phyloP scores from a whole-genome alignment of 1,140 invertebrate species.

The Tribolium madens region DNA sequence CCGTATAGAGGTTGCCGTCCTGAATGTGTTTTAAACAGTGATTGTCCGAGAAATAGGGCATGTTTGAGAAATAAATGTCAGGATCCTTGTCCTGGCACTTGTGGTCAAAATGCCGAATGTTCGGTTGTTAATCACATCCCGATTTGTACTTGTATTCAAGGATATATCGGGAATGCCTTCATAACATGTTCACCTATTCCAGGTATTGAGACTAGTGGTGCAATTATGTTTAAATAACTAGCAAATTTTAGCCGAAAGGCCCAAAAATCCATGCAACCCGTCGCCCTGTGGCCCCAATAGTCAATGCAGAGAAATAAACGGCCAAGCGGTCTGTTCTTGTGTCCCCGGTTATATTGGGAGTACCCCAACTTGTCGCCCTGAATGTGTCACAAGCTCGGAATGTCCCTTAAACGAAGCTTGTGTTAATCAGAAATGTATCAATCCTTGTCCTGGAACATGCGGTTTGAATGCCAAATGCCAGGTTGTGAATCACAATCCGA shows the following conservation, averaged over 20 bases:
- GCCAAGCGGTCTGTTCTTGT: slow-evolving; percentile 76
- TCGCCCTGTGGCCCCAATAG: slow-evolving; percentile 77
- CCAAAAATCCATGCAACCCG: slow-evolving; percentile 72
- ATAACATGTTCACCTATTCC: slow-evolving; percentile 68
- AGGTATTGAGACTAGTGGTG: slow-evolving; percentile 63
- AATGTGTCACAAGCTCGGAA: slow-evolving; percentile 76
- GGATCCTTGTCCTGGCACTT: slow-evolving; percentile 77
- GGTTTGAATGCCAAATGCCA: slow-evolving; percentile 73
- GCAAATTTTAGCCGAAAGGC: slow-evolving; percentile 59
- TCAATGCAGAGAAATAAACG: slow-evolving; percentile 73
- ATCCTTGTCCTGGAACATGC: slow-evolving; percentile 78
- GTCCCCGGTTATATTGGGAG: slow-evolving; percentile 72
- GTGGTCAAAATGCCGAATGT: slow-evolving; percentile 77
- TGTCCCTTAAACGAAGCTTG: slow-evolving; percentile 76
- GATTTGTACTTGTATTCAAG: slow-evolving; percentile 76
- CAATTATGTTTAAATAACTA: slow-evolving; percentile 18
- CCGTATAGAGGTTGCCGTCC: slow-evolving; percentile 76
- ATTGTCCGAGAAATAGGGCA: slow-evolving; percentile 75
- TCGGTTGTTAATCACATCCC: slow-evolving; percentile 75
- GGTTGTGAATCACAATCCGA: slow-evolving; percentile 82
- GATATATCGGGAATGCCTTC: slow-evolving; percentile 74
- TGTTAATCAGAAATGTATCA: slow-evolving; percentile 77
- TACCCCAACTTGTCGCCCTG: slow-evolving; percentile 75
- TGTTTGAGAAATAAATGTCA: slow-evolving; percentile 75
- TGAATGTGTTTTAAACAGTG: slow-evolving; percentile 78